These are phyloP conservation scores for Volucella inflata DNA, from an alignment of 2,888 invertebrate species.

Conservation along the genomic window DNA sequence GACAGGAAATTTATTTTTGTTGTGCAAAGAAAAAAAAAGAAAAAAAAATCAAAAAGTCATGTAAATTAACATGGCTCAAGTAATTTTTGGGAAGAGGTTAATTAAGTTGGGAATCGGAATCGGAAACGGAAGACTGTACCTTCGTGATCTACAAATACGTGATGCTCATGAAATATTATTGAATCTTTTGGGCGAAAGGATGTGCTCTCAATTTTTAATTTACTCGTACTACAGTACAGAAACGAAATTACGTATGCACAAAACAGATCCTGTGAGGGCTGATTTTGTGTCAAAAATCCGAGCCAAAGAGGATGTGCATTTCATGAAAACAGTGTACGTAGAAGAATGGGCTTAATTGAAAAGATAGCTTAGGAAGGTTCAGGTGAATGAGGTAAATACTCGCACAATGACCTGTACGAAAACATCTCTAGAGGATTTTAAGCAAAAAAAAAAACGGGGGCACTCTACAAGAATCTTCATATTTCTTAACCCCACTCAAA, in stretches of 20 bases:
- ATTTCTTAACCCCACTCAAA: no score
- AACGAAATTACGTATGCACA: neutral
- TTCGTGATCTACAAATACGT: conserved; percentile 2
- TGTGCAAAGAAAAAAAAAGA: neutral
- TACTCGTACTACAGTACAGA: neutral
- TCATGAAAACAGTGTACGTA: no score
- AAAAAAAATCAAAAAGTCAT: conserved; percentile 17
- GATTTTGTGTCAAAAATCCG: no score
- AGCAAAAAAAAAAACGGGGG: no score
- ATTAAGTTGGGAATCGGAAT: conserved; percentile 6
- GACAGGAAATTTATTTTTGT: conserved; percentile 9
- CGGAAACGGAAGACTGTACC: neutral
- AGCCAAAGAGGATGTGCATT: no score
- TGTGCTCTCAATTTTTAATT: conserved; percentile 18
- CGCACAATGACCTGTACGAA: no score
- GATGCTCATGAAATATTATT: conserved; percentile 29
- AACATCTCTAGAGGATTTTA: no score
- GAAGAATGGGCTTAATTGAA: no score
- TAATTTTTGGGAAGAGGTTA: neutral
- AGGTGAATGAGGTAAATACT: no score
- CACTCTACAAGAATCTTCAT: no score
- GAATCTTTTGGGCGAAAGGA: neutral
- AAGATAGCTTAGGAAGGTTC: no score
- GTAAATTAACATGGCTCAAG: conserved; percentile 14
- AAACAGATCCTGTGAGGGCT: no score